Conservation (phyloP, 2,797 vertebrate genomes). For the Alca torda region DNA sequence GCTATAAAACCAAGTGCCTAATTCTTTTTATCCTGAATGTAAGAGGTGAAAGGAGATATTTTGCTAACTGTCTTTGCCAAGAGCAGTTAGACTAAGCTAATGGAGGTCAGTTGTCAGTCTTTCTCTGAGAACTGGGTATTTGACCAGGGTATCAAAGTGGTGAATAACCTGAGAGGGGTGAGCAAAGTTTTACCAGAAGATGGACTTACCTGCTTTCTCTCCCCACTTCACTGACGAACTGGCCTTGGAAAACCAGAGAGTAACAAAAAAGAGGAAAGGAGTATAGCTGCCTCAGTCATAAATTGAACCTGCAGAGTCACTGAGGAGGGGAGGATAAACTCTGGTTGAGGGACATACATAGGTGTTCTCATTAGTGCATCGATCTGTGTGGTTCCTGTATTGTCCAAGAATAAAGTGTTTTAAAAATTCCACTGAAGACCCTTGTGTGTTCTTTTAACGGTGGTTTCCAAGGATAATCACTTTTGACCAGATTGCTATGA, state of each 20-base stretch:
- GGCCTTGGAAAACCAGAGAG: neutral
- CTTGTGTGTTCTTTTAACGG: neutral
- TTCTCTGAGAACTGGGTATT: neutral
- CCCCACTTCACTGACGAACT: neutral
- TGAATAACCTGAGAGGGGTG: neutral
- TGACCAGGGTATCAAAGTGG: neutral
- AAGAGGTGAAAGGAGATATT: neutral
- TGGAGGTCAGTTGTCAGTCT: neutral
- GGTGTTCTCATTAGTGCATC: neutral
- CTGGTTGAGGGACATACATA: accelerated
- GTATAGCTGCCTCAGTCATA: neutral
- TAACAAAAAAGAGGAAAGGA: neutral
- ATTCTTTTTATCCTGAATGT: neutral
- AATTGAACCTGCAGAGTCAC: neutral
- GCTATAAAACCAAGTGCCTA: neutral
- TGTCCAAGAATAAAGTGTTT: neutral
- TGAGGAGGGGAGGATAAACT: neutral
- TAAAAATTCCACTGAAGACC: neutral
- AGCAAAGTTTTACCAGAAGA: neutral
- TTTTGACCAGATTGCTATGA: neutral
- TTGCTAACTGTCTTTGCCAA: neutral
- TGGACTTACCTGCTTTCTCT: neutral
- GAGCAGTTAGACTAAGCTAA: neutral
- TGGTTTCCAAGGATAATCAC: neutral
- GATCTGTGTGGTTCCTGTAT: neutral